Conservation (phyloP, 2,113 vertebrate genomes). For the Macrotis lagotis region DNA sequence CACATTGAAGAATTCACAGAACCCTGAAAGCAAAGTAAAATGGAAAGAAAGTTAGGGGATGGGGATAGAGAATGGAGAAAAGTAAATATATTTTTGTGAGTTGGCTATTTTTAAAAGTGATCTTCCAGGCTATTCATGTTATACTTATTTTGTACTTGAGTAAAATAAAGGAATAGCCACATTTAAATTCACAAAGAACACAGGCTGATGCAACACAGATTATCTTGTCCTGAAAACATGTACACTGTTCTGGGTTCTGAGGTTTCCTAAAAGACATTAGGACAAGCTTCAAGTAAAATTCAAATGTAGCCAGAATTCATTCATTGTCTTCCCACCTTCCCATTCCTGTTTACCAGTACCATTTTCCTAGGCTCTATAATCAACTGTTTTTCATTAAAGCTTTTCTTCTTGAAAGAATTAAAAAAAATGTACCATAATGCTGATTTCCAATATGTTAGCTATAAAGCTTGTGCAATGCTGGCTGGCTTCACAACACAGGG, state of each 20-base stretch:
- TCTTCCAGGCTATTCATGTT: background rate
- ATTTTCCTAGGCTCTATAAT: background rate
- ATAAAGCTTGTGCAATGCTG: background rate
- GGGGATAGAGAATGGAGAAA: rapidly evolving
- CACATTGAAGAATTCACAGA: background rate
- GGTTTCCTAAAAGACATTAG: background rate
- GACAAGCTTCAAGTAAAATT: background rate
- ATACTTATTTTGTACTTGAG: background rate
- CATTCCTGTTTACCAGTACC: background rate
- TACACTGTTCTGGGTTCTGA: background rate
- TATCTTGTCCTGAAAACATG: background rate
- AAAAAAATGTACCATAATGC: background rate
- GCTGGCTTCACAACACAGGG: background rate
- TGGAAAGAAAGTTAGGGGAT: background rate
- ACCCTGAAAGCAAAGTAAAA: background rate
- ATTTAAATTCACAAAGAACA: background rate
- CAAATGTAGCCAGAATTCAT: too few relatives aligned
- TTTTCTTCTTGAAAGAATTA: background rate
- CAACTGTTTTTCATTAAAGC: constrained; percentile 1
- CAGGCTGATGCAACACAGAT: background rate
- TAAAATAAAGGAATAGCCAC: background rate
- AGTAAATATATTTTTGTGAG: background rate
- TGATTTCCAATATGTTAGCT: background rate
- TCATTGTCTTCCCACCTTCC: background rate
- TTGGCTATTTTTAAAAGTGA: background rate